Evolutionary conservation across 2,797 vertebrate species (phyloP).

Genomic region (Momotus momota): DNA sequence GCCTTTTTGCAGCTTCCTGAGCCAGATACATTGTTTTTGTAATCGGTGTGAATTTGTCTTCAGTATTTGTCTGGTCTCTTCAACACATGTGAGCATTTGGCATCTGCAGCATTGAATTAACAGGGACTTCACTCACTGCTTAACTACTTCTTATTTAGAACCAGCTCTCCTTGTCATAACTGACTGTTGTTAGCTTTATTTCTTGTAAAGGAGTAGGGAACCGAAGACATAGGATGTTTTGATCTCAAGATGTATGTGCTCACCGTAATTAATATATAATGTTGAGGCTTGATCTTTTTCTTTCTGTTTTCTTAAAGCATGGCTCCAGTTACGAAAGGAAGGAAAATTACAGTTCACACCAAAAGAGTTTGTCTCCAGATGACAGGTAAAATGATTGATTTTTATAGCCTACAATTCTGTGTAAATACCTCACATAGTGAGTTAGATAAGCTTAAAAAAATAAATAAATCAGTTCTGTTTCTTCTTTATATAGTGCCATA

Average conservation of each 20-base stretch:
- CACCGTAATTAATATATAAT: neutral
- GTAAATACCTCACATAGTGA: neutral
- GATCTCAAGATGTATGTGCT: neutral
- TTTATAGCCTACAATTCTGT: neutral
- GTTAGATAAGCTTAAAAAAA: neutral
- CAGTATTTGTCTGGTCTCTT: neutral
- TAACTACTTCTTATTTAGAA: neutral
- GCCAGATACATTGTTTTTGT: neutral
- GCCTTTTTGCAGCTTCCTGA: neutral
- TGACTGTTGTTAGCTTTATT: neutral
- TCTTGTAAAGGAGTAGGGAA: neutral
- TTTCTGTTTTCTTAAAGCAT: constrained; percentile 67
- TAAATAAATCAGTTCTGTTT: neutral
- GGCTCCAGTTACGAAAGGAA: constrained; percentile 75
- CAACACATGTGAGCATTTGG: neutral
- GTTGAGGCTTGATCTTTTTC: neutral
- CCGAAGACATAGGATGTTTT: neutral
- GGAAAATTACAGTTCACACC: constrained; percentile 72
- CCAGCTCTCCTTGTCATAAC: neutral
- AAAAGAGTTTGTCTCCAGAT: constrained; percentile 79
- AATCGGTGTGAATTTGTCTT: neutral
- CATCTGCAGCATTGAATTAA: neutral
- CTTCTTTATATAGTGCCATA: neutral
- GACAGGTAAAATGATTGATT: constrained; percentile 75
- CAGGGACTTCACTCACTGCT: neutral